A percentile compares a stretch with the other conserved stretches of the same genome.
phyloP scores from a whole-genome alignment of 2,113 vertebrate genomes.

The Salvelinus namaycush region DNA sequence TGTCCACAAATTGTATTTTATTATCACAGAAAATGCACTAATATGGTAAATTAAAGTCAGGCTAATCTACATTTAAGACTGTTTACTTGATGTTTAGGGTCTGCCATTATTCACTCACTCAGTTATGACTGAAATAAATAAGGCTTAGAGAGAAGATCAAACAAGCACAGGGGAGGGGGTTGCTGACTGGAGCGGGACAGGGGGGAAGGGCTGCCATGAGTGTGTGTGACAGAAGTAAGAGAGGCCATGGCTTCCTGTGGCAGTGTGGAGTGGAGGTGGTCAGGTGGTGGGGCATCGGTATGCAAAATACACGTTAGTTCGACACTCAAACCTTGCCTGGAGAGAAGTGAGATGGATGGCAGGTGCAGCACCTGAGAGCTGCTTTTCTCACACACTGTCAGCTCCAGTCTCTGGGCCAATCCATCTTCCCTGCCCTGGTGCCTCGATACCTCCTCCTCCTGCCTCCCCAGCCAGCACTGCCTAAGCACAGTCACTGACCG shows the following conservation, averaged over 20 bases:
- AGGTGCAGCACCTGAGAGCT: slow-evolving; percentile 68
- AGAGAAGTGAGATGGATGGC: slow-evolving; percentile 72
- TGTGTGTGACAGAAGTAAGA: slow-evolving; percentile 15
- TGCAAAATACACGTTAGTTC: slow-evolving; percentile 41
- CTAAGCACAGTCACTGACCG: slow-evolving; percentile 54
- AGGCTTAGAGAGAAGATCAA: slow-evolving; percentile 29
- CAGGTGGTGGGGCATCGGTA: slow-evolving; percentile 27
- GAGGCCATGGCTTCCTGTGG: neutral
- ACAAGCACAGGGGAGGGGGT: slow-evolving; percentile 3
- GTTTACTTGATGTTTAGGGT: neutral
- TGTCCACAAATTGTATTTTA: neutral
- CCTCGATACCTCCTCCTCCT: slow-evolving; percentile 25
- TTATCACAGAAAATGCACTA: neutral
- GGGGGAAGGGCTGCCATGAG: slow-evolving; percentile 10
- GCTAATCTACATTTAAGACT: neutral
- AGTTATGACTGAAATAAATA: slow-evolving; percentile 24
- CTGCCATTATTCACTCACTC: neutral
- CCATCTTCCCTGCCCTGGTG: slow-evolving; percentile 61
- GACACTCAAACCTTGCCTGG: slow-evolving; percentile 54
- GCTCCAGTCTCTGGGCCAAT: slow-evolving; percentile 62
- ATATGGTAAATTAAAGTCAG: neutral
- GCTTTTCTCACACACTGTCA: slow-evolving; percentile 69
- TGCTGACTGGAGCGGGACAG: slow-evolving; percentile 3
- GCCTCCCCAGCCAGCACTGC: slow-evolving; percentile 7
- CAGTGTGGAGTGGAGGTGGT: slow-evolving; percentile 11